phyloP scores from a whole-genome alignment of 1,140 invertebrate genomes.

The Achroia grisella region DNA sequence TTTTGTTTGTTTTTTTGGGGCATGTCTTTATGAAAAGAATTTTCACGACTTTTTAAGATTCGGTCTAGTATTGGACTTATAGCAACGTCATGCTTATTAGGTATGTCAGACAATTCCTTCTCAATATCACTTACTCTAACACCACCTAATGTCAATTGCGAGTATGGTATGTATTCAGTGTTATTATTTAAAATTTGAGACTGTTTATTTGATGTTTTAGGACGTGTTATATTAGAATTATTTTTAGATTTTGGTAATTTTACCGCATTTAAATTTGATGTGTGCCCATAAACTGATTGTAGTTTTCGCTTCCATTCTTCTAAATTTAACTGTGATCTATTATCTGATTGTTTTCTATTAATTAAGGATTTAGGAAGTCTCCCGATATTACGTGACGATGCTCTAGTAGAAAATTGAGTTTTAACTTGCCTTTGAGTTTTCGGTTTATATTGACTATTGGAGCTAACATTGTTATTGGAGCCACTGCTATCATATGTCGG shows the following conservation, averaged over 20 bases:
- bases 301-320: conserved; percentile 54
- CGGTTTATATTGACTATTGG: conserved; percentile 17
- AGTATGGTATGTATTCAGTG: conserved; percentile 65
- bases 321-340: conserved; percentile 21
- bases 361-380: conserved; percentile 10
- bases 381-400: conserved; percentile 5
- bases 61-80: conserved; percentile 53
- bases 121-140: conserved; percentile 58
- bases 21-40: conserved; percentile 36
- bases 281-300: conserved; percentile 41
- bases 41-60: conserved; percentile 49
- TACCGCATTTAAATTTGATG: conserved; percentile 18
- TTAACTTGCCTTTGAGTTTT: conserved; percentile 12
- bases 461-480: conserved; percentile 33
- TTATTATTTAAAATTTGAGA: conserved; percentile 30
- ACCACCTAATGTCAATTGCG: conserved; percentile 64
- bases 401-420: conserved; percentile 15
- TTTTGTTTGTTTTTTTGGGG: conserved; percentile 23
- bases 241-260: conserved; percentile 22
- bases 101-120: conserved; percentile 43
- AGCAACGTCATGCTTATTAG: conserved; percentile 39
- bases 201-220: conserved; percentile 5
- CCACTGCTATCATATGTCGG: conserved; percentile 47
- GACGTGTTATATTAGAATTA: conserved; percentile 1
- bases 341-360: conserved; percentile 15